A percentile compares a stretch with the other conserved stretches of the same genome.
Conservation (phyloP, 2,797 vertebrate species). For the Phrynocephalus guinanensis region DNA sequence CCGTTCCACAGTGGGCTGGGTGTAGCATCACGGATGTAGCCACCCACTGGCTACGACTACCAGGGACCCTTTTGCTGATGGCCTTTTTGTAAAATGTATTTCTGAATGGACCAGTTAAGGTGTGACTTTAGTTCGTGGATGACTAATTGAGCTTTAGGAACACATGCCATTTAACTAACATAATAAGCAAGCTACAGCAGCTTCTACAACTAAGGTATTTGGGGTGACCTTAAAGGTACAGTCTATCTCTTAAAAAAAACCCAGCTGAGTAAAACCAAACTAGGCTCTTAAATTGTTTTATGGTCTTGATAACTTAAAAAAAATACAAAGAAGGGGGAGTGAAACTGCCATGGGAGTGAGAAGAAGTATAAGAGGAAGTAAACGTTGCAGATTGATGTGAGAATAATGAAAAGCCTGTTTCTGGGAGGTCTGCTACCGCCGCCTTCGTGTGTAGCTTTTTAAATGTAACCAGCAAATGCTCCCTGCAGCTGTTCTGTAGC, state of each 20-base stretch:
- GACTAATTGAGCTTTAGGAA: no score
- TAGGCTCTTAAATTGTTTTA: not conserved
- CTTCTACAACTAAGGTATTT: not conserved
- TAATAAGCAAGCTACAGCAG: no score
- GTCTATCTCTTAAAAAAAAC: not conserved
- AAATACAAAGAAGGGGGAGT: not conserved
- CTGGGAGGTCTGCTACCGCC: not conserved
- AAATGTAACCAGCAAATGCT: slow-evolving; percentile 9
- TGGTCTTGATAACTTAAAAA: slow-evolving; percentile 31
- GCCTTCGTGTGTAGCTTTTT: slow-evolving; percentile 17
- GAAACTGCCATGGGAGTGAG: slow-evolving; percentile 4
- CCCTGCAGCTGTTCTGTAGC: not conserved
- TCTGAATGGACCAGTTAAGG: no score
- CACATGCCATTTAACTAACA: no score
- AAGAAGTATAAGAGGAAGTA: slow-evolving; percentile 13
- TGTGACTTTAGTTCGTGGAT: no score
- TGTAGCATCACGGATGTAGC: no score
- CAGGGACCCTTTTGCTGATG: no score
- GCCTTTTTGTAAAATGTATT: no score
- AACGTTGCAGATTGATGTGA: not conserved
- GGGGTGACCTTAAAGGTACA: not conserved
- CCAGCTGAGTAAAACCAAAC: slow-evolving; percentile 4
- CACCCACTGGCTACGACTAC: no score
- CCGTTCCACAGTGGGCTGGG: no score
- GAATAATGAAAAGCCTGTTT: slow-evolving; percentile 19